These are phyloP conservation scores for Scaptomyza polygonia DNA, from an alignment of 2,888 invertebrate species.

Conservation along the genomic window DNA sequence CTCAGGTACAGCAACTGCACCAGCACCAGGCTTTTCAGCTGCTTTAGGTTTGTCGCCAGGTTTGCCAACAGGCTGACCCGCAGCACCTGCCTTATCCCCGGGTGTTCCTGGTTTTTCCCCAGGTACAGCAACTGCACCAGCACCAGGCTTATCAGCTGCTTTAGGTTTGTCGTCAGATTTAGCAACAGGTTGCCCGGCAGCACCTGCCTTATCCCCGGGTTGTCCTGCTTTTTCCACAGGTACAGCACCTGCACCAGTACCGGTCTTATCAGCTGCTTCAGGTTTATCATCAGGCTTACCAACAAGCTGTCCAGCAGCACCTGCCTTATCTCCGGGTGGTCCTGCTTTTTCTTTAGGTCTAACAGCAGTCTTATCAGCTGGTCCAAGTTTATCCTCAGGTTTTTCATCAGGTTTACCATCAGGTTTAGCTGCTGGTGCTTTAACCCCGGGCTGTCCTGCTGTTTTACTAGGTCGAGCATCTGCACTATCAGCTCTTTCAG, in stretches of 20 bases:
- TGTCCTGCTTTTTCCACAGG: not conserved
- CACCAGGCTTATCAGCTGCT: not conserved
- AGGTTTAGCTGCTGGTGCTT: too few relatives aligned
- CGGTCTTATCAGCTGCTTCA: not conserved
- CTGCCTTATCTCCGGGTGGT: not conserved
- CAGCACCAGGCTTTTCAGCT: too few relatives aligned
- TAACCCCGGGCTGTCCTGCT: too few relatives aligned
- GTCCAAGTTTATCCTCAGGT: not conserved
- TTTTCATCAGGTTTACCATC: not conserved
- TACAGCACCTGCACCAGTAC: too few relatives aligned
- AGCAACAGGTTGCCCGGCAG: too few relatives aligned
- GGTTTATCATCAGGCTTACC: not conserved
- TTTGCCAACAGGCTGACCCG: too few relatives aligned
- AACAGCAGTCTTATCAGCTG: not conserved
- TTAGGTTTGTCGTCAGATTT: too few relatives aligned
- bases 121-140: not conserved
- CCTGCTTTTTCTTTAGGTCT: not conserved
- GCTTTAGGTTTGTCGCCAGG: too few relatives aligned
- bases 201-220: not conserved
- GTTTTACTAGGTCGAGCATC: too few relatives aligned
- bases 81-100: too few relatives aligned
- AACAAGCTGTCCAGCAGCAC: not conserved
- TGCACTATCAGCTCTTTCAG: not conserved
- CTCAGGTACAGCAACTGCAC: too few relatives aligned
- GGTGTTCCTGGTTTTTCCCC: too few relatives aligned